Base-by-base conservation (phyloP, 1,140 invertebrate genomes). In the Charaxes varanes region DNA sequence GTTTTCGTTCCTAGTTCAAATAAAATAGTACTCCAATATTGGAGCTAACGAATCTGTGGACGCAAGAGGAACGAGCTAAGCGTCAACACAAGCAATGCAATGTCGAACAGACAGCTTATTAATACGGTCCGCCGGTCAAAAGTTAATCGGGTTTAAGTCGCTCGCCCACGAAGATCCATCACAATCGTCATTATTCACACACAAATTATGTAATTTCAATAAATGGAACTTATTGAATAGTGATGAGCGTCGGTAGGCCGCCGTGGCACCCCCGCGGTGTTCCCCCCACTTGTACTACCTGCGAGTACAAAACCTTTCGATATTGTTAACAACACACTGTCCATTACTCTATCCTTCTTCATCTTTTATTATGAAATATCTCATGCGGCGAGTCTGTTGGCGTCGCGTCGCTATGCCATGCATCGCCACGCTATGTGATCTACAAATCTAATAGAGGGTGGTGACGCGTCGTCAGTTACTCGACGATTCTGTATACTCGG, bases 171-270 rank as follows among this genome's bases (percentile, higher is more conserved):
- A 77, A 77, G 78, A 82, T 82, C 70, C 74, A 82, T 82, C 78
- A 82, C 76, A 82, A 63, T 78, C 76, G 76, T 82, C 78, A 82
- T 82, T 82, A 82, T 82, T 82, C 78, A 82, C 78, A 78, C 73
- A 82, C 78, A 77, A 80, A 82, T 82, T 82, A 82, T 78, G 76
- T 82, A 80, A 82, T 82, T 82, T 82, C 78, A 80, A 82, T 82
- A 82, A 82, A 82, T 82, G 76, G 66, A 80, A 66, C 78, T 77
- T 82, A 82, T 82, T 82, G 76, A 82, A 82, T 82, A 82, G 78
- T 72, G 78, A 82, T 82, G 78, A 82, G 70, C 73, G 76, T 70
- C 70, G 73, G 74, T 82, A 79, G 73, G 73, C 74, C 48, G 47
- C 50, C 21, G 46, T 16, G 51, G 76, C 45, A 72, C 65, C 76